Percentiles rank a stretch among this genome's conserved stretches.
phyloP scores from a whole-genome alignment of 1,140 invertebrate species.

The Drosophila biarmipes region DNA sequence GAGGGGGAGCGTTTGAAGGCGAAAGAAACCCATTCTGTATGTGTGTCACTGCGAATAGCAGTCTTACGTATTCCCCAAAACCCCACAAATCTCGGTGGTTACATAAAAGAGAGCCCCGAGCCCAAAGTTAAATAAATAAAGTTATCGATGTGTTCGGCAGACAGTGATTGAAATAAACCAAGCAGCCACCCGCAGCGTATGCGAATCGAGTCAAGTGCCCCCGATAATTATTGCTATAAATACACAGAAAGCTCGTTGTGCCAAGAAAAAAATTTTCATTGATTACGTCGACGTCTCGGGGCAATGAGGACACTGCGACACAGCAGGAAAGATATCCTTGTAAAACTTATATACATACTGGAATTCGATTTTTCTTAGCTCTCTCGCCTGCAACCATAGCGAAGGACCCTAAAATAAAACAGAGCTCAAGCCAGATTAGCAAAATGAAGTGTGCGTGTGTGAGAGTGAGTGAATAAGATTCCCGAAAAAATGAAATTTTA shows the following conservation, averaged over 20 bases:
- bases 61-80: background rate
- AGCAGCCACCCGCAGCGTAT: background rate
- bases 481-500: background rate
- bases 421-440: background rate
- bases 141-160: conserved; percentile 10
- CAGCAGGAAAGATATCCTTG: conserved; percentile 64
- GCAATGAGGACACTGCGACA: conserved; percentile 56
- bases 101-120: conserved; percentile 64
- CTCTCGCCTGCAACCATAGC: conserved; percentile 11
- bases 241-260: conserved; percentile 2
- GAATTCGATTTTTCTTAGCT: conserved; percentile 66
- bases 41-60: conserved; percentile 42
- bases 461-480: background rate
- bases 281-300: conserved; percentile 37
- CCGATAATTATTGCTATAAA: conserved; percentile 9
- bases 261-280: conserved; percentile 19
- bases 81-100: conserved; percentile 46
- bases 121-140: conserved; percentile 29
- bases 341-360: conserved; percentile 75
- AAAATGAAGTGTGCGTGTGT: conserved; percentile 3
- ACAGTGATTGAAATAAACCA: conserved; percentile 13
- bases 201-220: conserved; percentile 10
- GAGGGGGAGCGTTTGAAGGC: conserved; percentile 47
- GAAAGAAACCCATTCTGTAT: conserved; percentile 64
- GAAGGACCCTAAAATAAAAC: conserved; percentile 3